Base-by-base conservation (phyloP, 2,888 invertebrate genomes). In the Andrena marginata region DNA sequence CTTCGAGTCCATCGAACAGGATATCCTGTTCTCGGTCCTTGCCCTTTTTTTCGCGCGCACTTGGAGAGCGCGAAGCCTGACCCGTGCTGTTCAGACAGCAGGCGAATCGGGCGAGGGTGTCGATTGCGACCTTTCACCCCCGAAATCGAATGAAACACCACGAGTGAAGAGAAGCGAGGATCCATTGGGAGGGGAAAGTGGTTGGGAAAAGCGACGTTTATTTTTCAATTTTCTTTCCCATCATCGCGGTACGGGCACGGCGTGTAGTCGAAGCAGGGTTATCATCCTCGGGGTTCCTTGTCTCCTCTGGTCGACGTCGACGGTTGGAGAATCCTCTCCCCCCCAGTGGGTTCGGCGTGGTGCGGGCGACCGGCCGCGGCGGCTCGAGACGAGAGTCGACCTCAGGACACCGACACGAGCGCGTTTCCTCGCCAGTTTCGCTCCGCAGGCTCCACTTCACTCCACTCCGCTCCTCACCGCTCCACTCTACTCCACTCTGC, bases 321-420 rank as follows among this genome's bases (percentile, higher is more conserved):
- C 78, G 62, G 59, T 49, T 64, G 68, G 63, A 69, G 60, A 51
- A 54, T 56, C 16, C 51, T 62, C 74, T 48, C 77, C 48, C 63
- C 48, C 74, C 13, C 49, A 60, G 64, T 5, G 63, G 35, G 42
- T 35, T 49, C 23, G 33, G 69, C 42, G 71, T 23, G 60, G 42
- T 56, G 48, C 80, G 77, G 35, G 68, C 51, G 59, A 60, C 65
- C 31, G 42, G 42, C 42, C 42, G 20, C 56, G 56, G 56, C 65
- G 33, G 51, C 49, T 59, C 64, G 56, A 56, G 69, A 48, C 72
- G 68, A 77, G 87, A 87, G 87, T 83, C 83, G 87, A 79, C 42
- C 74, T 76, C 77, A 86, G 87, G 77, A 87, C 87, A 81, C 80
- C 86, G 86, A 81, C 82, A 85, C 87, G 85, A 77, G 56, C 76